These are phyloP conservation scores for Gallirallus australis DNA, from an alignment of 2,797 vertebrate genomes.

Conservation along the genomic window DNA sequence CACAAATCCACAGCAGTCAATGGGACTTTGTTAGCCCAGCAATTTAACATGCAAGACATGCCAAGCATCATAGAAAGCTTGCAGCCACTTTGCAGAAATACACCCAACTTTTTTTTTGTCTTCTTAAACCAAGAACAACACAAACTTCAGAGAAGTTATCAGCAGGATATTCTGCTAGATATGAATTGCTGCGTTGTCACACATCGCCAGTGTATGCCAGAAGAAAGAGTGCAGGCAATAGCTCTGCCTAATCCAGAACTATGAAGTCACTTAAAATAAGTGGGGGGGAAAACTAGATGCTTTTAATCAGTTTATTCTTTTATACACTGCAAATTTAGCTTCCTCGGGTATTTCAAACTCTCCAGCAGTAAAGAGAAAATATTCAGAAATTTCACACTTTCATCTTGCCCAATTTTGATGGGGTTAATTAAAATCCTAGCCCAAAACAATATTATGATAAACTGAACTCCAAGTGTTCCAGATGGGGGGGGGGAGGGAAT, in stretches of 20 bases:
- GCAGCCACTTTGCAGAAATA: not conserved
- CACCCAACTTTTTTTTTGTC: not conserved
- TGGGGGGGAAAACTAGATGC: not conserved
- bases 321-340: not conserved
- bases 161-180: not conserved
- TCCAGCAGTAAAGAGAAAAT: not conserved
- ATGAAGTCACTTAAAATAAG: not conserved
- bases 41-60: not conserved
- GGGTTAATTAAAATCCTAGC: not conserved
- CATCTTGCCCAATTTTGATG: not conserved
- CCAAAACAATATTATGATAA: slow-evolving; percentile 15
- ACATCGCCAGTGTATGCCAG: not conserved
- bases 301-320: not conserved
- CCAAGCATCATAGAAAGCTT: not conserved
- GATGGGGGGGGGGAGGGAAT: not conserved
- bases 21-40: not conserved
- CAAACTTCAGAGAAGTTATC: not conserved
- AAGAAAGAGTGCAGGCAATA: not conserved
- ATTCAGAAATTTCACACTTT: not conserved
- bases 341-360: not conserved
- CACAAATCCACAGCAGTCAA: not conserved
- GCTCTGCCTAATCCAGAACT: not conserved
- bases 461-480: not conserved
- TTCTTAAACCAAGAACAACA: not conserved
- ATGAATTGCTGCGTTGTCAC: not conserved